These are phyloP conservation scores for Rissa tridactyla DNA, from an alignment of 2,113 vertebrate species.

Conservation along the genomic window DNA sequence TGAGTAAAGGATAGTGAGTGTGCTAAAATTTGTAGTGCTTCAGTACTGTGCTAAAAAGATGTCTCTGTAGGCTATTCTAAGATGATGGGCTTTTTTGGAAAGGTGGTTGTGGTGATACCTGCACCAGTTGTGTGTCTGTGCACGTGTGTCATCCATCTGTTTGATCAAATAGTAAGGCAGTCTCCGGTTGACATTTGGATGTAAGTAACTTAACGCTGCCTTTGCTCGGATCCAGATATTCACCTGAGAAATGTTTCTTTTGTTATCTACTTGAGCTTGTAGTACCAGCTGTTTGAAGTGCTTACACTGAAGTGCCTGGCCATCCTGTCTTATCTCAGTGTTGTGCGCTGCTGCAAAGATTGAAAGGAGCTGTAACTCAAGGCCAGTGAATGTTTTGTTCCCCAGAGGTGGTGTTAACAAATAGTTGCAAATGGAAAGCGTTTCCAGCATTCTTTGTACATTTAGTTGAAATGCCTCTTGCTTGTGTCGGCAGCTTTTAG, in stretches of 20 bases:
- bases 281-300: neutral
- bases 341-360: neutral
- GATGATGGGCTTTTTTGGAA: neutral
- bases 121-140: neutral
- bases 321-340: neutral
- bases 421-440: neutral
- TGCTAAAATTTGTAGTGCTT: neutral
- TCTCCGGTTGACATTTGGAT: neutral
- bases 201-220: neutral
- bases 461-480: neutral
- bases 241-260: conserved; percentile 25
- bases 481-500: neutral
- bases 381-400: neutral
- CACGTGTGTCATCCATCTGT: neutral
- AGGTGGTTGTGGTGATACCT: neutral
- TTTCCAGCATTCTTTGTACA: neutral
- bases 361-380: conserved; percentile 30
- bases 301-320: neutral
- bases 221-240: neutral
- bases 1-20: neutral
- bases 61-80: neutral
- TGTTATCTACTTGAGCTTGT: conserved; percentile 16
- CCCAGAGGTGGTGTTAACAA: conserved; percentile 7
- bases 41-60: neutral
- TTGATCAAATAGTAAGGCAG: neutral